A percentile compares a stretch with the other conserved stretches of the same genome.
Evolutionary conservation across 2,888 invertebrate genomes (phyloP).

Genomic region (Chrysodeixis includens): DNA sequence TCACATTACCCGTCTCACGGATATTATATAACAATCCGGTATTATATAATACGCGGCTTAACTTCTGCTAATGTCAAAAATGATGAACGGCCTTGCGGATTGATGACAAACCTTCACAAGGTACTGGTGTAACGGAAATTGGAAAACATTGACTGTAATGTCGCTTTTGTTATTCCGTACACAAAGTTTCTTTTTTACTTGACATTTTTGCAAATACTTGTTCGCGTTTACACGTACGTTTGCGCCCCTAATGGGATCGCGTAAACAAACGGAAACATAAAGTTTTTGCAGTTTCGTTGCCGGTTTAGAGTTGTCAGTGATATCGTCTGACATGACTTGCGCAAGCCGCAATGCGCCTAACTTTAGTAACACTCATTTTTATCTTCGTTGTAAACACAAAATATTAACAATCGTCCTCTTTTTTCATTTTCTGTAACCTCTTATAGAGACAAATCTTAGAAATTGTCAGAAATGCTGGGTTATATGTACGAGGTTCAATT

Average conservation of each 20-base stretch:
- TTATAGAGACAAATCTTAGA: no score
- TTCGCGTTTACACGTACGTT: neutral
- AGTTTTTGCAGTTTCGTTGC: neutral
- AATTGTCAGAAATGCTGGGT: no score
- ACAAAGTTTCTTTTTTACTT: neutral
- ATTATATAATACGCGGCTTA: constrained; percentile 42
- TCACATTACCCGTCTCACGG: constrained; percentile 50
- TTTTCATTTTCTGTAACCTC: neutral
- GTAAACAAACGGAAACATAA: constrained; percentile 5
- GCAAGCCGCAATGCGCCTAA: constrained; percentile 51
- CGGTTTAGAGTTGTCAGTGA: constrained; percentile 23
- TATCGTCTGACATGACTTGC: constrained; percentile 14
- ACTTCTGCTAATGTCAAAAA: constrained; percentile 37
- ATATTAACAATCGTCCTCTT: neutral
- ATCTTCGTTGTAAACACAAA: neutral
- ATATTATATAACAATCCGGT: constrained; percentile 64
- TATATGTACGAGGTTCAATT: no score
- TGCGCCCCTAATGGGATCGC: neutral
- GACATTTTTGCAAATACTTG: neutral
- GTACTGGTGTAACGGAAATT: constrained; percentile 11
- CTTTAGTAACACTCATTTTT: constrained; percentile 3
- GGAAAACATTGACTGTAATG: constrained; percentile 7
- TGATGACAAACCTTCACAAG: constrained; percentile 29
- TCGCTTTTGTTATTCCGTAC: neutral
- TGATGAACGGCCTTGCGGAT: constrained; percentile 63